A percentile compares a stretch with the other conserved stretches of the same genome.
Evolutionary conservation across 2,888 invertebrate species (phyloP).

Genomic region (Plagiodera versicolora): DNA sequence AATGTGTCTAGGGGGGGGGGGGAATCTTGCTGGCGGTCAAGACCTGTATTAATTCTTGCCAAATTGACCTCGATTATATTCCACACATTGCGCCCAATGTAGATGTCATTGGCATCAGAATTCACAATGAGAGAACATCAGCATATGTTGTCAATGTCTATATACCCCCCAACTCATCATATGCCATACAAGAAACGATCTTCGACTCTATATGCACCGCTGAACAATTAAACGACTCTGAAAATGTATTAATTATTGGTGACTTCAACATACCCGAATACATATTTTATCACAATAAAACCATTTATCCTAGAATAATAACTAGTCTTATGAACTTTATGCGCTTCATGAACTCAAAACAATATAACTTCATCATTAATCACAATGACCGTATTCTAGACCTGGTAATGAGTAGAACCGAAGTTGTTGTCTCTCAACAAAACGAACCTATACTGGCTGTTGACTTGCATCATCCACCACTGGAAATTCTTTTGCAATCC

Average conservation of each 20-base stretch:
- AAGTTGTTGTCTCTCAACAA: background rate
- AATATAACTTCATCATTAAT: background rate
- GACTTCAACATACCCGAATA: background rate
- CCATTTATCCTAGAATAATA: too few relatives aligned
- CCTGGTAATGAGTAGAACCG: constrained; percentile 2
- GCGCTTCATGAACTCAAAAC: too few relatives aligned
- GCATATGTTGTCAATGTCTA: too few relatives aligned
- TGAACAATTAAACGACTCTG: background rate
- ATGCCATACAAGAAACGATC: too few relatives aligned
- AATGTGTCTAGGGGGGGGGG: background rate
- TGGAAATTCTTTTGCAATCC: background rate
- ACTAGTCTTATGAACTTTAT: too few relatives aligned
- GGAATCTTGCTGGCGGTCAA: background rate
- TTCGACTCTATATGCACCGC: background rate
- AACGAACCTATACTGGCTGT: background rate
- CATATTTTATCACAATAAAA: too few relatives aligned
- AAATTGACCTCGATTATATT: too few relatives aligned
- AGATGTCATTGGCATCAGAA: too few relatives aligned
- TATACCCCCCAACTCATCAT: too few relatives aligned
- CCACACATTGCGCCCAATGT: too few relatives aligned
- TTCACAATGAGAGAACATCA: too few relatives aligned
- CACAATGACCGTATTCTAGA: constrained; percentile 4
- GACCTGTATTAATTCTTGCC: too few relatives aligned
- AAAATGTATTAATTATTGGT: background rate
- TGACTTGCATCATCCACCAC: background rate